A percentile compares a stretch with the other conserved stretches of the same genome.
Evolutionary conservation across 2,113 vertebrate species (phyloP).

Genomic region (Coryphaenoides rupestris): DNA sequence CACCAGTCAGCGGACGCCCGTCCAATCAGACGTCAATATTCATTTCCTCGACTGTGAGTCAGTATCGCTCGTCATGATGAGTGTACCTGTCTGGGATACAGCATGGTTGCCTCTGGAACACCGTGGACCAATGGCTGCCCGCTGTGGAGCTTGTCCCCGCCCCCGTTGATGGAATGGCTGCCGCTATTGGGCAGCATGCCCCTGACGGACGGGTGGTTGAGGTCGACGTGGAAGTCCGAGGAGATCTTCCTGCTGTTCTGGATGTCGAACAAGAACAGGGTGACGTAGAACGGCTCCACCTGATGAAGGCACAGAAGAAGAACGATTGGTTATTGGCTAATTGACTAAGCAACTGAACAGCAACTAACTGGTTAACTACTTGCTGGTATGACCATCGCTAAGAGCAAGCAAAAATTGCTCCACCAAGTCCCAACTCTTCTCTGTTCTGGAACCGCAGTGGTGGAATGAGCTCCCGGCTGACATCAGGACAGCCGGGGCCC

Average conservation of each 20-base stretch:
- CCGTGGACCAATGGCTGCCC: conserved; percentile 69
- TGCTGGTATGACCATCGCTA: too few relatives aligned
- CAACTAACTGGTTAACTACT: too few relatives aligned
- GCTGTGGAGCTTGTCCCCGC: conserved; percentile 63
- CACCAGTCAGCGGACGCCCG: too few relatives aligned
- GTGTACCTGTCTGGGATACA: conserved; percentile 89
- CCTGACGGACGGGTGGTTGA: conserved; percentile 89
- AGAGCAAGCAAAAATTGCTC: too few relatives aligned
- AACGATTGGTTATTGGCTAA: too few relatives aligned
- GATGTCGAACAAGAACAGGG: conserved; percentile 90
- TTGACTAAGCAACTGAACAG: too few relatives aligned
- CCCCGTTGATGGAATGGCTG: conserved; percentile 78
- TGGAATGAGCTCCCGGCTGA: too few relatives aligned
- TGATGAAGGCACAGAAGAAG: conserved; percentile 43
- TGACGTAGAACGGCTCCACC: conserved; percentile 98
- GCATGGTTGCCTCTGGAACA: conserved; percentile 78
- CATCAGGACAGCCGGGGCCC: too few relatives aligned
- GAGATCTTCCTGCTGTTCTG: conserved; percentile 92
- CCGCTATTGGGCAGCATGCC: conserved; percentile 77
- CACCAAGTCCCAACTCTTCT: too few relatives aligned
- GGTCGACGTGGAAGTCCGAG: conserved; percentile 93
- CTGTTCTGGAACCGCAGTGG: too few relatives aligned
- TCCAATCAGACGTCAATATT: background rate
- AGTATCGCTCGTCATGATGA: background rate
- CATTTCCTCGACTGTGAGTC: background rate